A percentile compares a stretch with the other conserved stretches of the same genome.
These are phyloP conservation scores for Phorcus lineatus DNA, from an alignment of 2,888 invertebrate genomes.

Conservation along the genomic window DNA sequence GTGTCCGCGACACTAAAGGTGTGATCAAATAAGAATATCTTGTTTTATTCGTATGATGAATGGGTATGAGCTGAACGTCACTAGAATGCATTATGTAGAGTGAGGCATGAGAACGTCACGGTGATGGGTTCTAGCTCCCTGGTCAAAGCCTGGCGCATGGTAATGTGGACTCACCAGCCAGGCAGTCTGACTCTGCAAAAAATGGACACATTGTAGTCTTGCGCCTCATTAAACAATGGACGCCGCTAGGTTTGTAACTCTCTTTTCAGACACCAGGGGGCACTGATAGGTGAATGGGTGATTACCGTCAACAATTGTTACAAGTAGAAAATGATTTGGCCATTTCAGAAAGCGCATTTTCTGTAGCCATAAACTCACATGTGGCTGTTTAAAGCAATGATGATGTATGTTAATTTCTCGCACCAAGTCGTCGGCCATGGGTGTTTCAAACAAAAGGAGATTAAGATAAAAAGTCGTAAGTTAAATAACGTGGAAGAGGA, in stretches of 20 bases:
- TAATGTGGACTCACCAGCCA: too few relatives aligned
- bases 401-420: slow-evolving; percentile 1
- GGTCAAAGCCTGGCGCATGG: too few relatives aligned
- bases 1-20: too few relatives aligned
- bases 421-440: not conserved
- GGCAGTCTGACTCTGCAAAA: not conserved
- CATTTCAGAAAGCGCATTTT: not conserved
- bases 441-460: not conserved
- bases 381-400: not conserved
- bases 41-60: too few relatives aligned
- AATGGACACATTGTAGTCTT: not conserved
- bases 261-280: not conserved
- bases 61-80: too few relatives aligned
- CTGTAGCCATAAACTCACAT: not conserved
- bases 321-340: slow-evolving; percentile 1
- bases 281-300: not conserved
- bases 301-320: not conserved
- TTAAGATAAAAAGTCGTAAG: not conserved
- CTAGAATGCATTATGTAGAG: too few relatives aligned
- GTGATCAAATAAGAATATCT: too few relatives aligned
- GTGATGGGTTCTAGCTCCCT: too few relatives aligned
- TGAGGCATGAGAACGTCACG: too few relatives aligned
- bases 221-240: not conserved
- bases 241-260: not conserved
- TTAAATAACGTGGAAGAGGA: not conserved